Evolutionary conservation across 2,113 vertebrate genomes (phyloP).

Genomic region (Macaca fascicularis): DNA sequence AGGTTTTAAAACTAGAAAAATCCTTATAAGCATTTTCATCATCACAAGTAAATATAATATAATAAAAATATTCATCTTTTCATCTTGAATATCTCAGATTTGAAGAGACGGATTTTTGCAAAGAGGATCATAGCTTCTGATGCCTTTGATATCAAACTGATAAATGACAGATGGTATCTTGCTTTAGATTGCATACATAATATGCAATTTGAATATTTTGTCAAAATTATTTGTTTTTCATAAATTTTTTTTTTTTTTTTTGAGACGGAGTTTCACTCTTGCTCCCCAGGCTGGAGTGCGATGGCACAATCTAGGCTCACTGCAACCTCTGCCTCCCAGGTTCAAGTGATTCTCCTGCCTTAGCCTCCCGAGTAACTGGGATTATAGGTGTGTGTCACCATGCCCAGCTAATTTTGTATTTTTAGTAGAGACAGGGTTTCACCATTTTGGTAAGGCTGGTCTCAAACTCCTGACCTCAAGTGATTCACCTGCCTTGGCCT

Average conservation of each 20-base stretch:
- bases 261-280: too few relatives aligned
- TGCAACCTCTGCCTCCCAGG: too few relatives aligned
- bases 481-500: too few relatives aligned
- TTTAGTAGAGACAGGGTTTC: too few relatives aligned
- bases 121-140: background rate
- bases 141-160: background rate
- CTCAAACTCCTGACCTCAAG: too few relatives aligned
- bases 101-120: slow-evolving; percentile 2
- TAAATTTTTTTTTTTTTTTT: background rate
- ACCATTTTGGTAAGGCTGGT: too few relatives aligned
- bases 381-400: too few relatives aligned
- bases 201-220: background rate
- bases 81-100: background rate
- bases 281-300: too few relatives aligned
- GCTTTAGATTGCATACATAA: background rate
- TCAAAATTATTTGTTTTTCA: background rate
- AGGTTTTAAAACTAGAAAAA: slow-evolving; percentile 38
- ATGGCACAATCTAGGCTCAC: too few relatives aligned
- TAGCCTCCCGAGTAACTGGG: too few relatives aligned
- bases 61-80: background rate
- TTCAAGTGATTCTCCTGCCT: too few relatives aligned
- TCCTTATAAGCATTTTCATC: background rate
- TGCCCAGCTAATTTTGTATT: too few relatives aligned
- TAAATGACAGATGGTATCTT: background rate
- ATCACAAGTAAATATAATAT: background rate